Evolutionary conservation across 1,140 invertebrate species (phyloP), one percentile per base, ranked within the genome.

Genomic region (Drosophila micromelanica): DNA sequence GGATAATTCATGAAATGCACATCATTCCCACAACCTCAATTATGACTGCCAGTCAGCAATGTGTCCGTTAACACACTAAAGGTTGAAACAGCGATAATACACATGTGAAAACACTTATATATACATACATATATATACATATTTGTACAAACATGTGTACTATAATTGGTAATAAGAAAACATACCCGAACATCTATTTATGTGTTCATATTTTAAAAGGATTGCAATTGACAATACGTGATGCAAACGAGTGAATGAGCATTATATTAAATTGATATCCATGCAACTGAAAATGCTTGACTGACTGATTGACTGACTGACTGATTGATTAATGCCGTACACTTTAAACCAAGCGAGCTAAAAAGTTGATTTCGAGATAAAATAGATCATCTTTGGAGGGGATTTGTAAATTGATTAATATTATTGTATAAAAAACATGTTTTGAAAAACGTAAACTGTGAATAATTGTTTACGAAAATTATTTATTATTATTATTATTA

Each of bases 1-100:
- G 75, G 73, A 87, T 87, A 82, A 86, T 87, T 86, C 79, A 87
- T 89, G 82, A 86, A 89, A 86, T 86, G 82, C 82, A 86, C 82
- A 87, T 86, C 81, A 87, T 87, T 87, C 74, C 78, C 82, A 76
- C 65, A 78, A 78, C 82, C 82, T 82, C 71, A 76, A 82, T 86
- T 87, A 86, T 87, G 82, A 82, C 70, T 79, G 51, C 67, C 82
- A 80, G 73, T 78, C 64, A 54, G 76, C 68, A 69, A 74, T 74
- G 65, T 68, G 35, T 67, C 60, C 65, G 59, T 61, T 65, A 35
- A 63, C 76, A 57, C 32, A 60, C 64, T 38, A 40, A 49, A 62
- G 62, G 45, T 61, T 51, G 65, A 32, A 59, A 32, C 62, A 52
- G 56, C 73, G 46, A 79, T 63, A 55, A 63, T 48, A 59, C 73